Evolutionary conservation across 2,113 vertebrate species (phyloP), one percentile per base, ranked within the genome.

Genomic region (Dendrocopos noguchii): DNA sequence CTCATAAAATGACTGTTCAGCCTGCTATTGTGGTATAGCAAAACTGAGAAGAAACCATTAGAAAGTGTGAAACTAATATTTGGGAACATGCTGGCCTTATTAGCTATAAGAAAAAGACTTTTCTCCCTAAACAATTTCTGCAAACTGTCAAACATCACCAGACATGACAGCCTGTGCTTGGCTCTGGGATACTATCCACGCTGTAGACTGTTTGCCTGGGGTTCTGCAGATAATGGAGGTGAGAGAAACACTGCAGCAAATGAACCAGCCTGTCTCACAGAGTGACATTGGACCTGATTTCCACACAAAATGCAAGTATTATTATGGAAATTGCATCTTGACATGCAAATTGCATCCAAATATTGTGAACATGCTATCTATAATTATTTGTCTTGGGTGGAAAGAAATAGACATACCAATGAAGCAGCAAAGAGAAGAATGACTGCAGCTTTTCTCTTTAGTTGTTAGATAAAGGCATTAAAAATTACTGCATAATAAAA

Each of bases 201-300:
- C 22, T 63, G 53, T 94, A 83, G 95, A 95, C 59, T 93, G 31
- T 95, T 97, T 95, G 75, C 63, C 67, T 94, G 34, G 24, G 71
- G 63, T 94, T 95, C 83, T 92, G 53, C 76, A 97, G 94, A 97
- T 95, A 97, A 95, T 94, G 55, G 57, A 95, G 76, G 74, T 70
- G 65, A 79, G 90, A 96, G 75, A 93, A 96, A 80, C 80, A 66
- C 33, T 82, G 47, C 88, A 91, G 78, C 72, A 96, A 96, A 93
- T 76, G 67, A 97, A 97, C 93, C 87, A 95, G 67, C 92, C 88
- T 91, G 47, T 94, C 75, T 95, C 91, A 88, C 34, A 72, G 18
- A 22, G 42, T 94, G 91, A 95, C 75, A 95, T 88, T 70, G 91
- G 89, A 56, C 39, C 90, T 27, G 60, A 78, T 94, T 64, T 88